Evolutionary conservation across 2,797 vertebrate species (phyloP), one percentile per base, ranked within the genome.

Genomic region (Bufotes viridis): DNA sequence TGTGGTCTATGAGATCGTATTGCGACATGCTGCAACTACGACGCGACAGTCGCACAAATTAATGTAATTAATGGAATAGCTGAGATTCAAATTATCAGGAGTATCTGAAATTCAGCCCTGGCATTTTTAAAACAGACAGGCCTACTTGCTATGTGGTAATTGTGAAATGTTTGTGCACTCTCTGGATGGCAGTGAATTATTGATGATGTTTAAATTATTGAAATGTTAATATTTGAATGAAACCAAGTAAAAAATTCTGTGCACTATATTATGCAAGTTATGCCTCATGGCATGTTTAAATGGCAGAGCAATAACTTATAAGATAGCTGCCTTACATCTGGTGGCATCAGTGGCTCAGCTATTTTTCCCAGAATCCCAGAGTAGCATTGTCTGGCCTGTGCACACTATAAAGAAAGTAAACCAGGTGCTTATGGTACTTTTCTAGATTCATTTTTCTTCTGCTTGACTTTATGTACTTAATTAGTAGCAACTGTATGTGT

Each of bases 211-310:
- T 74, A 34, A 84, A 58, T 58, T 58, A 83, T 72, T 83, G 51
- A 72, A 63, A 72, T 83, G 11, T 72, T 72, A 69, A 82, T 82
- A 82, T 82, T 69, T 69, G 4, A 82, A 69, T 82, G 1, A 67
- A n/a, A 12, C 26, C 17, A 74, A 84, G 18, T 70, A 74, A 34
- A 20, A 34, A 72, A 14, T 34, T 11, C 24, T 76, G 18, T 53
- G 2, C 20, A 76, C 18, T 49, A 49, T 75, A 51, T 51, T 42
- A 42, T 42, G 42, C 42, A 42, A 5, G 42, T 34, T 34, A 34
- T 34, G 34, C 34, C 34, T 34, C 34, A 34, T 1, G 34, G 34
- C 34, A 34, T 34, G 34, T 42, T 42, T 42, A 42, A 42, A 42
- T 42, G 42, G 42, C 3, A 5, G 4, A 6, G 42, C 42, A 42